A percentile compares a stretch with the other conserved stretches of the same genome.
Evolutionary conservation across 1,140 invertebrate genomes (phyloP).

Genomic region (Tribolium castaneum): DNA sequence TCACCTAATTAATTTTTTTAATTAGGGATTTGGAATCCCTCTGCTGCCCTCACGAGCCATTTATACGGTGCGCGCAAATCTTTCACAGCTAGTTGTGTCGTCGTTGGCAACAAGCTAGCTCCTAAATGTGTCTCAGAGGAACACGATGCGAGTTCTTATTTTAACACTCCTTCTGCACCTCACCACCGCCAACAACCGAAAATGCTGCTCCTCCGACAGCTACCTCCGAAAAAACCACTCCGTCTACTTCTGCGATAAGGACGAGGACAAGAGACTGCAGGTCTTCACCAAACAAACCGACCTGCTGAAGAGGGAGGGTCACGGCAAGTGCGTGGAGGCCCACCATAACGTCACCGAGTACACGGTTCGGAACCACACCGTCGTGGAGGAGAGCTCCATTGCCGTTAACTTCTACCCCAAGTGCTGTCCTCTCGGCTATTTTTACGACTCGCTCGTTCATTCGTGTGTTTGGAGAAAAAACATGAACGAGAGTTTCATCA

Average conservation of each 20-base stretch:
- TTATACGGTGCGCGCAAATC: conserved; percentile 14
- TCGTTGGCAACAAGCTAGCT: conserved; percentile 4
- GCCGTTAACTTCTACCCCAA: conserved; percentile 48
- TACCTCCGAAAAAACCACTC: background rate
- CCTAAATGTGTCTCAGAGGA: background rate
- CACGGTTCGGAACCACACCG: background rate
- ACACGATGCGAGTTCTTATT: conserved; percentile 1
- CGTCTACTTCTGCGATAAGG: conserved; percentile 16
- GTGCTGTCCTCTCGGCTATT: conserved; percentile 52
- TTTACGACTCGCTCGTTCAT: conserved; percentile 48
- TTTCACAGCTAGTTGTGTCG: background rate
- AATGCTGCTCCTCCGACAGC: background rate
- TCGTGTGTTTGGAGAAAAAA: conserved; percentile 41
- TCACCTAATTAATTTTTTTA: conserved; percentile 22
- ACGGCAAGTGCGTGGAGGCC: background rate
- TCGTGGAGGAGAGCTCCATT: background rate
- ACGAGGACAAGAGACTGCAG: conserved; percentile 16
- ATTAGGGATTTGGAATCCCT: conserved; percentile 16
- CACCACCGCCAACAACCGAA: background rate
- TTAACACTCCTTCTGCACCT: background rate
- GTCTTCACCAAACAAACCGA: conserved; percentile 10
- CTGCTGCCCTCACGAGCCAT: background rate
- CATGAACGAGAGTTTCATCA: conserved; percentile 23
- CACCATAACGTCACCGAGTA: conserved; percentile 3
- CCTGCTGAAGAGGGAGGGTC: background rate